Evolutionary conservation across 2,888 invertebrate genomes (phyloP), one percentile per base, ranked within the genome.

Genomic region (Conchocele bisecta): DNA sequence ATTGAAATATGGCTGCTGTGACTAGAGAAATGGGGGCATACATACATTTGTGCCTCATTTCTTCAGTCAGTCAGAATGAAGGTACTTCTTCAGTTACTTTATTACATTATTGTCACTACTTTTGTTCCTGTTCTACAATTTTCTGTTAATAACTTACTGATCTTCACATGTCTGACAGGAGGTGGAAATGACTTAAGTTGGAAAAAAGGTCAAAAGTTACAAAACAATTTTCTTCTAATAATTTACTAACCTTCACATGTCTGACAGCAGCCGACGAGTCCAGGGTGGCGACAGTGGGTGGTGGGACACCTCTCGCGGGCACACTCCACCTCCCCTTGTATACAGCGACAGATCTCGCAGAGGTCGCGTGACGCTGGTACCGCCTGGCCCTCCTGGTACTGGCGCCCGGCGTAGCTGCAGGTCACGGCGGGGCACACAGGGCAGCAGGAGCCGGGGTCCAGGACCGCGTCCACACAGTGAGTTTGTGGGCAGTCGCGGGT

Each of bases 301-400:
- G 71, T 48, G 0, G 85, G 84, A 68, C 89, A 89, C n/a, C 68
- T 57, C 28, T 64, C 58, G 17, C 71, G 64, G 17, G 56, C 48
- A 67, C 89, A 89, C 7, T 69, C 80, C 17, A 86, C 82, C 28
- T 78, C 65, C 6, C 87, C 86, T 41, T 75, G 65, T 20, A 57
- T 58, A 82, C 89, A 89, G 11, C 69, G 46, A 68, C 89, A 89
- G 42, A 85, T 81, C 54, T 85, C 75, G 70, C 89, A 88, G 37
- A 57, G 70, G 48, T 81, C 79, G 0, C 60, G 69, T 6, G 82
- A 75, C 31, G 79, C 81, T 24, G 76, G 68, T 48, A 88, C 86
- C 20, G 71, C 79, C 44, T 82, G 81, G 22, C 86, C 87, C 20
- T 83, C 74, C 28, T 50, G 42, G 57, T 81, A 84, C 61, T 65